Evolutionary conservation across 1,140 invertebrate genomes (phyloP).

Genomic region (Trachymyrmex septentrionalis): DNA sequence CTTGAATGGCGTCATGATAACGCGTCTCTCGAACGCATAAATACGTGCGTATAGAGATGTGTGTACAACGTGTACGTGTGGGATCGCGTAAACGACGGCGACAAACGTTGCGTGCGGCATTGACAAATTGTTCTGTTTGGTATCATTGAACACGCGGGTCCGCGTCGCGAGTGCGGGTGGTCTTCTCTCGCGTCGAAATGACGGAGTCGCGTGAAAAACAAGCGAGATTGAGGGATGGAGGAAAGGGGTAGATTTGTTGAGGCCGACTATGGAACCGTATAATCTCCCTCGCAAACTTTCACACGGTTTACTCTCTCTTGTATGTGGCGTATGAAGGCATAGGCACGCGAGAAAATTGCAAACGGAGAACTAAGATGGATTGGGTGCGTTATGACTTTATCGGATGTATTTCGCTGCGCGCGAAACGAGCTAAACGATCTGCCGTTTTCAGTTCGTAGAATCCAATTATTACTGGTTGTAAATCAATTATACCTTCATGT

Average conservation of each 20-base stretch:
- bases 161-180: background rate
- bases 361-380: constrained; percentile 65
- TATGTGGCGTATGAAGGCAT: constrained; percentile 39
- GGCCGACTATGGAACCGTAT: constrained; percentile 28
- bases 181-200: constrained; percentile 8
- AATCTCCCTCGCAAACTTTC: constrained; percentile 42
- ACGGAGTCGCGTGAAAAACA: constrained; percentile 29
- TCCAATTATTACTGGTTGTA: constrained; percentile 1
- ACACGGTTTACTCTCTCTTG: constrained; percentile 36
- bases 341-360: constrained; percentile 62
- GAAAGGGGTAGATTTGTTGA: constrained; percentile 14
- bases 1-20: constrained; percentile 7
- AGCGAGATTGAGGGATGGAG: background rate
- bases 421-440: constrained; percentile 34
- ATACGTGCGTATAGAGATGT: background rate
- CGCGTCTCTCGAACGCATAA: background rate
- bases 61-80: background rate
- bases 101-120: constrained; percentile 54
- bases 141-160: constrained; percentile 38
- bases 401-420: constrained; percentile 34
- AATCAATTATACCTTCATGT: background rate
- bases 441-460: constrained; percentile 30
- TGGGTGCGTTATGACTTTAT: constrained; percentile 51
- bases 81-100: constrained; percentile 42
- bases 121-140: constrained; percentile 58